These are phyloP conservation scores for Cryptoblepharus egeriae DNA, from an alignment of 2,797 vertebrate species.

Conservation along the genomic window DNA sequence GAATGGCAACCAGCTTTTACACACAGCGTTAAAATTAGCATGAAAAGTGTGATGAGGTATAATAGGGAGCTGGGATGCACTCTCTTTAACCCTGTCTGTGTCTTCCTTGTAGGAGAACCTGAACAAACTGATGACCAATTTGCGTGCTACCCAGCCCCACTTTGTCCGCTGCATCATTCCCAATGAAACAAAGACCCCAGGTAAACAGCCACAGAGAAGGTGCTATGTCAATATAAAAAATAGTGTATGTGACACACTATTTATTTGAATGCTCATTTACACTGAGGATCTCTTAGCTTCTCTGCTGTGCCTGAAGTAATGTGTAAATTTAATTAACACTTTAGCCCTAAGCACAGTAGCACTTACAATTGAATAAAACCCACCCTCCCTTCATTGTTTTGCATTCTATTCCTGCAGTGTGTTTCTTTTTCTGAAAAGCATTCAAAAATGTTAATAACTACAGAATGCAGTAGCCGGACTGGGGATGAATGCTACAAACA, in stretches of 20 bases:
- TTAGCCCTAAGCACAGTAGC: neutral
- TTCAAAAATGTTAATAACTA: no score
- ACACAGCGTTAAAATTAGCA: neutral
- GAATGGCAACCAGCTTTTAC: neutral
- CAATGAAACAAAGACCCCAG: constrained; percentile 91
- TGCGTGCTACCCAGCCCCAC: constrained; percentile 91
- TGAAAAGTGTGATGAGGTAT: neutral
- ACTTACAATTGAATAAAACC: neutral
- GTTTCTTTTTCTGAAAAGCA: no score
- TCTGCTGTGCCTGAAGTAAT: neutral
- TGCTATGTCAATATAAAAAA: neutral
- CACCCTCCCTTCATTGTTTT: neutral
- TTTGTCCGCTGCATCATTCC: constrained; percentile 95
- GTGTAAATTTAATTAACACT: neutral
- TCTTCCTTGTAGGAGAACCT: constrained; percentile 86
- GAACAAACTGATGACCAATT: constrained; percentile 93
- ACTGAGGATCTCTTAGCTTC: neutral
- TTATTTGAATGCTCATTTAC: neutral
- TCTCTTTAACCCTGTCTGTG: constrained; percentile 17
- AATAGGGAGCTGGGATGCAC: constrained; percentile 1
- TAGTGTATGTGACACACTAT: neutral
- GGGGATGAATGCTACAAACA: no score
- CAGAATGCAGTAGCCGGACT: no score
- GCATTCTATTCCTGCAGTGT: neutral
- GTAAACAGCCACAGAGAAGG: constrained; percentile 67